Evolutionary conservation across 2,797 vertebrate species (phyloP).

Genomic region (Dendrocincla tyrannina): DNA sequence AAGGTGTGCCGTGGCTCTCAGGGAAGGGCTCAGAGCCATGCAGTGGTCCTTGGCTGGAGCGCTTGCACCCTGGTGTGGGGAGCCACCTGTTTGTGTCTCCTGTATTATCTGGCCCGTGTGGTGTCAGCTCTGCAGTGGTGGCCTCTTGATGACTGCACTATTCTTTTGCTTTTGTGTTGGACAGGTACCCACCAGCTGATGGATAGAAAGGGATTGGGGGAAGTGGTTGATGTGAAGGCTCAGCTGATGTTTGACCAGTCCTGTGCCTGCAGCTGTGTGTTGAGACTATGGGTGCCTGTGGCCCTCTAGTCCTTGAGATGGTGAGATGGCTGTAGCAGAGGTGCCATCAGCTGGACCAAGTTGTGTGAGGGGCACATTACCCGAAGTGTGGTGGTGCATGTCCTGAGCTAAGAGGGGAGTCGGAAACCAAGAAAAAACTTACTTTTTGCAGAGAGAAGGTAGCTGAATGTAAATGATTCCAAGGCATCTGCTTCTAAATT

Average conservation of each 20-base stretch:
- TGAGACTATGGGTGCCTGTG: background rate
- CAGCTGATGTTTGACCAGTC: background rate
- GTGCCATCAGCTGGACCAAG: background rate
- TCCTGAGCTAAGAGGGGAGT: background rate
- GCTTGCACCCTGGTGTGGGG: background rate
- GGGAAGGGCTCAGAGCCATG: rapidly evolving
- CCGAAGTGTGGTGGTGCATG: background rate
- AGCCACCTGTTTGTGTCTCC: background rate
- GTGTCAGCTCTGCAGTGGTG: background rate
- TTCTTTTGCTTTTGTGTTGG: background rate
- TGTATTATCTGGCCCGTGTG: background rate
- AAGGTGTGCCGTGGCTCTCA: background rate
- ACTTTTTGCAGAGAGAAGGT: background rate
- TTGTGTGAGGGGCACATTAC: background rate
- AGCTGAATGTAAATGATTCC: background rate
- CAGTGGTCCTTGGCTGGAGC: background rate
- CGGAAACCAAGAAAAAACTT: background rate
- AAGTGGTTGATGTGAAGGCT: background rate
- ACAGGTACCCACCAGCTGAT: background rate
- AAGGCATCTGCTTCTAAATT: background rate
- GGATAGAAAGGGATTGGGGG: background rate
- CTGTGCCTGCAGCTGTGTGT: rapidly evolving
- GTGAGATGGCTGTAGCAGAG: background rate
- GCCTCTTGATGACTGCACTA: background rate
- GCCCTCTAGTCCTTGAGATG: background rate